Conservation (phyloP, 64 coral and sea anemone genomes). For the Platygyra sinensis region DNA sequence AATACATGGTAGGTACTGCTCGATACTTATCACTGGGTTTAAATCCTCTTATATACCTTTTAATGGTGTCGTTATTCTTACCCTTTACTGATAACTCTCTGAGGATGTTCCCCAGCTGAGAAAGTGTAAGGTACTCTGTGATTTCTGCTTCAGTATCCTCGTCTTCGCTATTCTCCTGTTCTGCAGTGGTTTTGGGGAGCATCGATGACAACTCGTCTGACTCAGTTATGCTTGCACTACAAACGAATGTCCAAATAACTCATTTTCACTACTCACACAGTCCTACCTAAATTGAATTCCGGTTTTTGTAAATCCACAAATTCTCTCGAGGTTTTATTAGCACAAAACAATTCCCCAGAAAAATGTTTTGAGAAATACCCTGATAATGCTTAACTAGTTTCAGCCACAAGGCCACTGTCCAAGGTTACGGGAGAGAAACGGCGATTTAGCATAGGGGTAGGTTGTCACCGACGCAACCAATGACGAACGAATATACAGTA, state of each 20-base stretch:
- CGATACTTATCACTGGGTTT: too few species aligned
- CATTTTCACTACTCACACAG: background rate
- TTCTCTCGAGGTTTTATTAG: too few species aligned
- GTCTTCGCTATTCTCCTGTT: background rate
- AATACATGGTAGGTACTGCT: too few species aligned
- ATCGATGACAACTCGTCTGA: background rate
- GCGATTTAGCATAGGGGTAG: too few species aligned
- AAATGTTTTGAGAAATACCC: too few species aligned
- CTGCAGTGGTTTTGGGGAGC: background rate
- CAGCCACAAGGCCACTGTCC: too few species aligned
- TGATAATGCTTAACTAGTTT: too few species aligned
- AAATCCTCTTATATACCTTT: too few species aligned
- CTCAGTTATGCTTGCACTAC: background rate
- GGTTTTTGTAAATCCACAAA: too few species aligned
- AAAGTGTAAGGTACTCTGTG: slow-evolving; percentile 59
- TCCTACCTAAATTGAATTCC: too few species aligned
- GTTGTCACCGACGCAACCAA: background rate
- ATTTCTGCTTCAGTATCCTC: slow-evolving; percentile 27
- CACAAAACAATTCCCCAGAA: too few species aligned
- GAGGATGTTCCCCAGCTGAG: slow-evolving; percentile 65
- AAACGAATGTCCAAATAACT: background rate
- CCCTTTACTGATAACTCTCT: slow-evolving; percentile 40
- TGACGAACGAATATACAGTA: background rate
- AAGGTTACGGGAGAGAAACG: too few species aligned
- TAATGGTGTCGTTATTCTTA: background rate